Evolutionary conservation across 2,797 vertebrate species (phyloP).

Genomic region (Threskiornis aethiopicus): DNA sequence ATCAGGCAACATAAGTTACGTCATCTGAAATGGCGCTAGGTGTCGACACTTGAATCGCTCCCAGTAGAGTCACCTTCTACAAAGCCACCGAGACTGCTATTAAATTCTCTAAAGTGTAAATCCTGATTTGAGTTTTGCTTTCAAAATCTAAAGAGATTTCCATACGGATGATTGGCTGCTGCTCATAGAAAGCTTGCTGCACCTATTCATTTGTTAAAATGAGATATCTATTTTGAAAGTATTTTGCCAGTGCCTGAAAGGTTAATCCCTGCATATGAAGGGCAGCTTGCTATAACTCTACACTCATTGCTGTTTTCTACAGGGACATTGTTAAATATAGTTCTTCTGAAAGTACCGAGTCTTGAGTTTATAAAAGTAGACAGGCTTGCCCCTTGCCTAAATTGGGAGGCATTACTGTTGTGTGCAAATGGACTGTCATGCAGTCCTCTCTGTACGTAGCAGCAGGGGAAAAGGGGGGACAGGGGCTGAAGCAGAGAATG

Average conservation of each 20-base stretch:
- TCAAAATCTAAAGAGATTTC: neutral
- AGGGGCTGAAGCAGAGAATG: neutral
- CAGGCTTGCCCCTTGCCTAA: neutral
- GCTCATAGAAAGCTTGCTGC: neutral
- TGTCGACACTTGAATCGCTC: neutral
- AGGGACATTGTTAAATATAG: neutral
- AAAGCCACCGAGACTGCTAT: neutral
- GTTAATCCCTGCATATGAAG: neutral
- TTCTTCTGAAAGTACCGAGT: neutral
- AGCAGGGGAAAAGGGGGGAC: neutral
- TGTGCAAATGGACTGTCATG: neutral
- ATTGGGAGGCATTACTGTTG: neutral
- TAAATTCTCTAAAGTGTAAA: neutral
- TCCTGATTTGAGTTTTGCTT: neutral
- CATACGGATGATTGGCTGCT: neutral
- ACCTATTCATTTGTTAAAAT: neutral
- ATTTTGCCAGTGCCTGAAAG: neutral
- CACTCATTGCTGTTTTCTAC: neutral
- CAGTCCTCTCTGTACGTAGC: fast-evolving
- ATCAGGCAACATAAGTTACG: neutral
- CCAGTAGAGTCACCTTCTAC: neutral
- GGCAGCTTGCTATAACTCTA: neutral
- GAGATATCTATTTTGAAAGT: neutral
- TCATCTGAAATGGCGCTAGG: neutral
- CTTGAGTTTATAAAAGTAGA: neutral